A percentile compares a stretch with the other conserved stretches of the same genome.
Evolutionary conservation across 2,113 vertebrate species (phyloP).

Genomic region (Albula glossodonta): DNA sequence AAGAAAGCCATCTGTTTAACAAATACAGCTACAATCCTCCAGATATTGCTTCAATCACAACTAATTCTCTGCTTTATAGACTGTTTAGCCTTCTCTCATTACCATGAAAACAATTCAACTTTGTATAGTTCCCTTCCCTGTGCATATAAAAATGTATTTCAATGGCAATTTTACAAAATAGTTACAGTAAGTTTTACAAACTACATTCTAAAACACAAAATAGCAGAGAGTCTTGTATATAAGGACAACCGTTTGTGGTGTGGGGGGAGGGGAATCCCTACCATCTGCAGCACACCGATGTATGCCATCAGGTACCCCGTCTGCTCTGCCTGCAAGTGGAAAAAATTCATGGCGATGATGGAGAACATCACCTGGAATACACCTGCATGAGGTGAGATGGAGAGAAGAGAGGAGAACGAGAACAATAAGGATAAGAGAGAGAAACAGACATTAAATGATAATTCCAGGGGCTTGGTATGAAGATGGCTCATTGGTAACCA

Average conservation of each 20-base stretch:
- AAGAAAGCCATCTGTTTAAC: neutral
- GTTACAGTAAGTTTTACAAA: no score
- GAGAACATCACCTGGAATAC: slow-evolving; percentile 93
- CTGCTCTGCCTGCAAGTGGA: slow-evolving; percentile 78
- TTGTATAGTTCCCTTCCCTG: no score
- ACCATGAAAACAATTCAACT: no score
- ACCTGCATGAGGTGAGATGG: slow-evolving; percentile 62
- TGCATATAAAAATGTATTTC: no score
- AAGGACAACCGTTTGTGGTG: no score
- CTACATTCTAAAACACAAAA: no score
- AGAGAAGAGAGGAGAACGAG: neutral
- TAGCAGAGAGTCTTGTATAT: no score
- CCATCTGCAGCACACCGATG: slow-evolving; percentile 87
- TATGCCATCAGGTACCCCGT: slow-evolving; percentile 88
- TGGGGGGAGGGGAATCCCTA: slow-evolving; percentile 54
- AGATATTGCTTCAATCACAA: neutral
- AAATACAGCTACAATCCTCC: neutral
- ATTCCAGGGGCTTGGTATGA: neutral
- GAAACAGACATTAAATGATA: neutral
- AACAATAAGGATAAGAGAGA: neutral
- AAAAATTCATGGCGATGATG: slow-evolving; percentile 86
- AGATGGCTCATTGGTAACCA: neutral
- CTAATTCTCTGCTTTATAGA: neutral
- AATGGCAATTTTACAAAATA: no score
- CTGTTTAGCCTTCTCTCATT: neutral